Base-by-base conservation (phyloP, 2,888 invertebrate genomes). In the Cephus nigrinus region DNA sequence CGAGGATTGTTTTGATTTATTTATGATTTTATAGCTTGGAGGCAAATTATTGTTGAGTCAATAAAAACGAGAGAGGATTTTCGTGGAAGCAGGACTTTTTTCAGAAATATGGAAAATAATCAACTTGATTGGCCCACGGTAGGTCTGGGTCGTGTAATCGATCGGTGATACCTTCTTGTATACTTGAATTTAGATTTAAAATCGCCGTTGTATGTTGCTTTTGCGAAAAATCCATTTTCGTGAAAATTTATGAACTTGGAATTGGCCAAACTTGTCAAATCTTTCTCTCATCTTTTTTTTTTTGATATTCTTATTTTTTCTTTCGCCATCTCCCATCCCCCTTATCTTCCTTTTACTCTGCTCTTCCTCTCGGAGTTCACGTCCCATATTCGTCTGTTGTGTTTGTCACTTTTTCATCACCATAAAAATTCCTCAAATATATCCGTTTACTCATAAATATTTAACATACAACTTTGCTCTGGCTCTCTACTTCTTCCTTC, bases 391-490 rank as follows among this genome's bases (percentile, higher is more conserved):
- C 15, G 30, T 34, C 36, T 76, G 73, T 79, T 36, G 75, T 73
- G n/a, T 72, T 71, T 75, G 75, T 75, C 35, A 81, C 75, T 80
- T 69, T 81, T 80, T 82, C 77, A 75, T 80, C 80, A 78, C 77
- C 76, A 73, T 69, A 76, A 78, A 81, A 83, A 83, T 82, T 81
- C 80, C 78, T 75, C 34, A 74, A 76, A 76, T 78, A 73, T 78
- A 79, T 78, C 76, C 77, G 40, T 40, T 15, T 40, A 79, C 80
- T 83, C 83, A 82, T 84, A 83, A 84, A 84, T 84, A 84, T 84
- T 80, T 82, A 84, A 78, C 74, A 80, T 80, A 76, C 78, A 78
- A 73, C 80, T 79, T 76, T 69, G 55, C 78, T 79, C 72, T 78
- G 71, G 75, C 75, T 32, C 76, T 80, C 74, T 32, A 34, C 69